phyloP scores from a whole-genome alignment of 2,113 vertebrate species.

The Alectura lathami region DNA sequence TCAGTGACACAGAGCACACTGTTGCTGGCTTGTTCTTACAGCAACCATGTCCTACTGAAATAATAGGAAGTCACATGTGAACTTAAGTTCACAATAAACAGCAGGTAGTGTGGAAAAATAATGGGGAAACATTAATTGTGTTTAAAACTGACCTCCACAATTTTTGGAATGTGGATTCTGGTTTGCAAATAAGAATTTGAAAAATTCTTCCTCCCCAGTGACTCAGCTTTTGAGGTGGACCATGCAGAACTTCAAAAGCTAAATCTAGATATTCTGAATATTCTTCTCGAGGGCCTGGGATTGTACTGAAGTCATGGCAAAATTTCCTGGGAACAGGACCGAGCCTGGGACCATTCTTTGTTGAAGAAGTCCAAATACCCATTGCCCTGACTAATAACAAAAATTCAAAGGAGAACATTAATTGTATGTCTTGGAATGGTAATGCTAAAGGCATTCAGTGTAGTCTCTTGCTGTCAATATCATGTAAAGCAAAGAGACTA shows the following conservation, averaged over 20 bases:
- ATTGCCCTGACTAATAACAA: neutral
- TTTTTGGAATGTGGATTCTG: neutral
- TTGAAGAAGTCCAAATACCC: neutral
- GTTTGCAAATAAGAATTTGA: neutral
- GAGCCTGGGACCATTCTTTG: neutral
- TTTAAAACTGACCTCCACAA: neutral
- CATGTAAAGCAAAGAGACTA: neutral
- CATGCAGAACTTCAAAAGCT: slow-evolving; percentile 17
- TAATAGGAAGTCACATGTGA: neutral
- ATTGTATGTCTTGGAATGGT: neutral
- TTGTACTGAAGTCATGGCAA: neutral
- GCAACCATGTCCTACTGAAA: neutral
- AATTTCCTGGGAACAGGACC: neutral
- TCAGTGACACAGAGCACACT: neutral
- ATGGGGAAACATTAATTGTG: neutral
- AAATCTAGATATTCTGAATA: slow-evolving; percentile 8
- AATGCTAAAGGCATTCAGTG: neutral
- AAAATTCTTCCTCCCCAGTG: neutral
- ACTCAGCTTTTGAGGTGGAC: neutral
- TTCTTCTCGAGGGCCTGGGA: neutral
- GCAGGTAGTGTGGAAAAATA: neutral
- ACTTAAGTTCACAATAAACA: neutral
- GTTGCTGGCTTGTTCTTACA: neutral
- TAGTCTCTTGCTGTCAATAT: neutral
- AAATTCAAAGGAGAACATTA: neutral